Base-by-base conservation (phyloP, 2,113 vertebrate genomes). In the Orycteropus afer region DNA sequence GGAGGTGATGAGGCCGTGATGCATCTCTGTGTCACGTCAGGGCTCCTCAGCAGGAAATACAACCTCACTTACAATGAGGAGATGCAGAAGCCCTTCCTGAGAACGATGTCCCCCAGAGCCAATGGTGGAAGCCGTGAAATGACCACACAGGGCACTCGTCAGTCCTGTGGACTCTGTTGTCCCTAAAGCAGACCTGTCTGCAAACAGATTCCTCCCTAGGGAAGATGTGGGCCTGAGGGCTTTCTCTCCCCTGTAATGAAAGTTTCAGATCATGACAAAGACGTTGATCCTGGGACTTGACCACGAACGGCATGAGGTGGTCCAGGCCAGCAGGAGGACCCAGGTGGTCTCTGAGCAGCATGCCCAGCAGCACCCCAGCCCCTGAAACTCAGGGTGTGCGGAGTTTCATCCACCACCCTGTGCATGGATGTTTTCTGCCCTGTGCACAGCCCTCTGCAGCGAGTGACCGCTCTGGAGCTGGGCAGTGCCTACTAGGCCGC, bases 61-160 rank as follows among this genome's bases (percentile, higher is more conserved):
- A 25, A 59, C 61, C n/a, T 15, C n/a, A 15, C 7, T n/a, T 9
- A 71, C 10, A n/a, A 20, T 15, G 37, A 67, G 2, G 6, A 40
- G 27, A 20, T 5, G 1, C 0, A 7, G 51, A 5, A 45, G 25
- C 3, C 18, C 6, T 15, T 5, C 49, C 42, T 14, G 12, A 17
- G 47, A 47, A 8, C 9, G 0, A 0, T 0, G 27, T 22, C 51
- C 13, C 61, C 29, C 42, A 13, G 51, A 25, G 7, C 51, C 63
- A 3, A 1, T 0, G 5, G 5, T 2, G 8, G 11, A n/a, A 53
- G 1, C 0, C 0, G 22, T 1, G 2, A 86, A 18, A 22, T 18
- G 37, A 3, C 42, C 5, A 0, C 42, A 20, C 42, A 2, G 12
- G n/a, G 15, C 4, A 34, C 2, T 1, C 2, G 17, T 18, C 7